phyloP scores from a whole-genome alignment of 2,888 invertebrate genomes.

The Drosophila phalerata region DNA sequence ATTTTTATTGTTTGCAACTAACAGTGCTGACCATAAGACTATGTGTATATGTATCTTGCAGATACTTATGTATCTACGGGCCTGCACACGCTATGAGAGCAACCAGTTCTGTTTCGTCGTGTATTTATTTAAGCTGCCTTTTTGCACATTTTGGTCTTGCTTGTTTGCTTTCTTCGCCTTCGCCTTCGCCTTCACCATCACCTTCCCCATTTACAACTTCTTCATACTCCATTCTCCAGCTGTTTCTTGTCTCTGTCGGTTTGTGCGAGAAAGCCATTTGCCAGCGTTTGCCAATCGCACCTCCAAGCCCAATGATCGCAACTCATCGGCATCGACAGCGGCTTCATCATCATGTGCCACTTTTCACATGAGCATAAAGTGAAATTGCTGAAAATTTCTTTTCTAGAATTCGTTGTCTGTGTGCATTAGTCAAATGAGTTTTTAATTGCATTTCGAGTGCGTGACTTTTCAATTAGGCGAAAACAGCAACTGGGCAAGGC shows the following conservation, averaged over 20 bases:
- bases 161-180: slow-evolving; percentile 56
- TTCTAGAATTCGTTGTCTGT: slow-evolving; percentile 31
- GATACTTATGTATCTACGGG: slow-evolving; percentile 57
- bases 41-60: slow-evolving; percentile 52
- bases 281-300: slow-evolving; percentile 69
- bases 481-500: slow-evolving; percentile 18
- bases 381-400: slow-evolving; percentile 71
- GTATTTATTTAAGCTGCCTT: slow-evolving; percentile 71
- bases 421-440: slow-evolving; percentile 38
- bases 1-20: slow-evolving; percentile 30
- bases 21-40: slow-evolving; percentile 48
- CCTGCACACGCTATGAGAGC: slow-evolving; percentile 50
- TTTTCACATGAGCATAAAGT: slow-evolving; percentile 78
- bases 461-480: slow-evolving; percentile 40
- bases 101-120: slow-evolving; percentile 61
- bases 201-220: not conserved
- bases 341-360: slow-evolving; percentile 79
- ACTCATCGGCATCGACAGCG: slow-evolving; percentile 58
- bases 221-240: slow-evolving; percentile 28
- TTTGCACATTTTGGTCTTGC: slow-evolving; percentile 65
- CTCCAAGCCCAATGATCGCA: slow-evolving; percentile 73
- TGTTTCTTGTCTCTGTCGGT: slow-evolving; percentile 27
- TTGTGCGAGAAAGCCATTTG: slow-evolving; percentile 67
- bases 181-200: not conserved
- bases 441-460: slow-evolving; percentile 25